Conservation (phyloP, 2,888 invertebrate species). For the Drosophila borealis region DNA sequence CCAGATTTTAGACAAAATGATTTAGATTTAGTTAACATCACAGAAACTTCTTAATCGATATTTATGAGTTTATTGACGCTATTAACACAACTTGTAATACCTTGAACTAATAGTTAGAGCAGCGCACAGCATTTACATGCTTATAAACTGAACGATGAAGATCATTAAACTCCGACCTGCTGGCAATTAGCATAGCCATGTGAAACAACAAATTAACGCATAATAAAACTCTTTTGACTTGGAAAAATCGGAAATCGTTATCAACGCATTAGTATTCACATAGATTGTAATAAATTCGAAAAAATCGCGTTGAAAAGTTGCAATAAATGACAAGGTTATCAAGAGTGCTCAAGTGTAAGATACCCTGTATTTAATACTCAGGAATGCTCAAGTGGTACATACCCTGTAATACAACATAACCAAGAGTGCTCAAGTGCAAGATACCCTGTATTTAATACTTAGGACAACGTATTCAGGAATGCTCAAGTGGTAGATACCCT, state of each 20-base stretch:
- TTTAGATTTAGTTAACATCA: no score
- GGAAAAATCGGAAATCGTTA: conserved; percentile 45
- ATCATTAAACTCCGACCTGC: neutral
- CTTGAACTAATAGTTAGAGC: neutral
- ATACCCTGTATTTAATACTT: neutral
- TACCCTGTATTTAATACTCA: neutral
- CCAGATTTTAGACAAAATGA: no score
- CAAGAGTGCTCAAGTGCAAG: no score
- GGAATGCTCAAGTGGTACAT: no score
- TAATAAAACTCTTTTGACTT: conserved; percentile 25
- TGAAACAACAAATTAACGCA: conserved; percentile 38
- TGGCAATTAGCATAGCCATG: conserved; percentile 39
- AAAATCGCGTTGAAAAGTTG: neutral
- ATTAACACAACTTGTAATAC: neutral
- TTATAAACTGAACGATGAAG: conserved; percentile 2
- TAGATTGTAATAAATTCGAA: conserved; percentile 6
- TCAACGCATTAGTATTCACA: conserved; percentile 36
- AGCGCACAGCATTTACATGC: conserved; percentile 22
- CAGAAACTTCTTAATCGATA: no score
- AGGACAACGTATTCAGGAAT: no score
- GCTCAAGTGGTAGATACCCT: no score
- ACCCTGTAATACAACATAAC: no score
- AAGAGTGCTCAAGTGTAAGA: neutral
- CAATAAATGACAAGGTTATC: neutral
- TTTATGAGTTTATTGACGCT: no score